These are phyloP conservation scores for Eclectus roratus DNA, from an alignment of 2,113 vertebrate species.

Conservation along the genomic window DNA sequence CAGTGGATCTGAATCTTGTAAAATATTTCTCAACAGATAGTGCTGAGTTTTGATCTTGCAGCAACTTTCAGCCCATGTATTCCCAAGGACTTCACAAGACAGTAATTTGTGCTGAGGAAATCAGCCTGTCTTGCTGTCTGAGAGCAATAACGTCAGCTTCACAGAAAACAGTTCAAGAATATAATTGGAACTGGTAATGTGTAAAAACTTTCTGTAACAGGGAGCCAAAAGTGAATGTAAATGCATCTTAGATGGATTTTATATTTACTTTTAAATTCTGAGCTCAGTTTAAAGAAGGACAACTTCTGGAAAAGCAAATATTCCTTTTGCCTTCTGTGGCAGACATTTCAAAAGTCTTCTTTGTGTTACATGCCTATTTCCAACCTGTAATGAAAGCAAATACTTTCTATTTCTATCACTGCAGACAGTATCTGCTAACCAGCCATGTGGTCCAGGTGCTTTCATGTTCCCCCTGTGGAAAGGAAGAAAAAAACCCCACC, in stretches of 20 bases:
- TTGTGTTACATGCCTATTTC: not conserved
- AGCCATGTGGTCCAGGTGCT: not conserved
- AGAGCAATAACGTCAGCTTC: not conserved
- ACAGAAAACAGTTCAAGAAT: not conserved
- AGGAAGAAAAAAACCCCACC: not conserved
- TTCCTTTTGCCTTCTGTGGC: not conserved
- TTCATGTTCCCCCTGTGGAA: conserved; percentile 21
- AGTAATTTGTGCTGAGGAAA: not conserved
- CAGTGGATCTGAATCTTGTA: not conserved
- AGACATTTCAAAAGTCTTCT: not conserved
- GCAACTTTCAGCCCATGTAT: fast-evolving
- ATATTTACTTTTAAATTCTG: not conserved
- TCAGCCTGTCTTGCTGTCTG: not conserved
- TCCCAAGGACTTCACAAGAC: not conserved
- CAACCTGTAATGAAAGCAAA: not conserved
- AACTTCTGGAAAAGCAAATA: not conserved
- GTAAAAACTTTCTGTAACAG: not conserved
- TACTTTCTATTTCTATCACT: conserved; percentile 3
- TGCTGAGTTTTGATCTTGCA: not conserved
- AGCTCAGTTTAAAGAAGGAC: not conserved
- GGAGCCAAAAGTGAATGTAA: fast-evolving
- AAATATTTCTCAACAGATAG: not conserved
- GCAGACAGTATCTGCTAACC: not conserved
- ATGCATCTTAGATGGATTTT: not conserved
- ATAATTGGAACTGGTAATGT: not conserved